A percentile compares a stretch with the other conserved stretches of the same genome.
phyloP scores from a whole-genome alignment of 92 coral and sea anemone genomes.

The Virgularia gustaviana region DNA sequence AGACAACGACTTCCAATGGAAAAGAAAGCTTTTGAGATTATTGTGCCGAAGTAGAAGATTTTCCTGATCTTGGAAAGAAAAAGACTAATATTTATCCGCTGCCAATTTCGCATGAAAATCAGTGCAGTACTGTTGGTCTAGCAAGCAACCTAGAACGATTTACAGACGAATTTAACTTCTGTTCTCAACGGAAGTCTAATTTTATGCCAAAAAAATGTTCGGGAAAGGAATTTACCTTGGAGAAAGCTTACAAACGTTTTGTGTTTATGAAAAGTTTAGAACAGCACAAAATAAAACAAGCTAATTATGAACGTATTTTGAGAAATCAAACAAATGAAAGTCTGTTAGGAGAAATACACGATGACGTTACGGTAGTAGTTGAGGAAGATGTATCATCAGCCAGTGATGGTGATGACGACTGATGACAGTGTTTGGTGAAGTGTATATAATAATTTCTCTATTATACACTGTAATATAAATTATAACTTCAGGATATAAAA shows the following conservation, averaged over 20 bases:
- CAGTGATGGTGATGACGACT: constrained; percentile 21
- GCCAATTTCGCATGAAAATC: too few relatives aligned
- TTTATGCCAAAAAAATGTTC: constrained; percentile 17
- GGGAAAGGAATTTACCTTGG: constrained; percentile 35
- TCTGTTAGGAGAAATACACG: background rate
- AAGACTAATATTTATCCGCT: constrained; percentile 31
- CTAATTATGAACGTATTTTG: constrained; percentile 30
- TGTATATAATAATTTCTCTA: too few relatives aligned
- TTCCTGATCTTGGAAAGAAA: constrained; percentile 19
- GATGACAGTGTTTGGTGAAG: too few relatives aligned
- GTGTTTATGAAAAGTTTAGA: constrained; percentile 37
- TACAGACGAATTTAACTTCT: constrained; percentile 34
- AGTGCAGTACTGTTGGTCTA: too few relatives aligned
- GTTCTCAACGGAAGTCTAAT: constrained; percentile 1
- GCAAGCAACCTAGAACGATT: constrained; percentile 43
- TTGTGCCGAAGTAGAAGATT: constrained; percentile 20
- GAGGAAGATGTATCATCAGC: constrained; percentile 3
- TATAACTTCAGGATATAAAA: too few relatives aligned
- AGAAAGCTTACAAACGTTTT: constrained; percentile 43
- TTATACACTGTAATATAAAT: too few relatives aligned
- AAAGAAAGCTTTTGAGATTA: constrained; percentile 10
- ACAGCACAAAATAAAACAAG: constrained; percentile 37
- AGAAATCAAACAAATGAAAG: constrained; percentile 11
- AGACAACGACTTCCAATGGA: background rate
- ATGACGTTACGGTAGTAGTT: constrained; percentile 31